These are phyloP conservation scores for Oreochromis mossambicus DNA, from an alignment of 2,797 vertebrate genomes.

Conservation along the genomic window DNA sequence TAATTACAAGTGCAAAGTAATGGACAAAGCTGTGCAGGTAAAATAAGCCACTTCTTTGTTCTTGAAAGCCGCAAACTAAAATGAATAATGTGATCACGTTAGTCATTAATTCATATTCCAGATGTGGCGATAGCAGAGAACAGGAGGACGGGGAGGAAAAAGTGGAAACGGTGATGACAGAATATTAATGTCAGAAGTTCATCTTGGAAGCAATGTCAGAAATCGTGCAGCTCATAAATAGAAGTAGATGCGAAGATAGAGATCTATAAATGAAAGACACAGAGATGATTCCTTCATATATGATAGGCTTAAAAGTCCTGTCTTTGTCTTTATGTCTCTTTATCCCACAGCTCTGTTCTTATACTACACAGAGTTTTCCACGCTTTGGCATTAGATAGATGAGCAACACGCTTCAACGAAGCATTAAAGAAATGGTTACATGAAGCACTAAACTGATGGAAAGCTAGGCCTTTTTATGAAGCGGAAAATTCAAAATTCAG, in stretches of 20 bases:
- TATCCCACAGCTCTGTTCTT: not conserved
- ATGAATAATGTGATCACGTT: slow-evolving; percentile 25
- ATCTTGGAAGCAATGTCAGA: not conserved
- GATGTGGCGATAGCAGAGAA: not conserved
- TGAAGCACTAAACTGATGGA: fast-evolving
- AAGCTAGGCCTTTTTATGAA: fast-evolving
- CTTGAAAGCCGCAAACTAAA: not conserved
- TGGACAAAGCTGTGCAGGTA: not conserved
- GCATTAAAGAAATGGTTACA: not conserved
- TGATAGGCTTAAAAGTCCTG: not conserved
- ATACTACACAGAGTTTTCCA: not conserved
- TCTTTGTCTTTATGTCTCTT: not conserved
- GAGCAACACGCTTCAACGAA: not conserved
- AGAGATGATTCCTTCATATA: not conserved
- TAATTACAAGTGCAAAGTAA: not conserved
- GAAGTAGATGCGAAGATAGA: not conserved
- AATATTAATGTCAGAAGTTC: not conserved
- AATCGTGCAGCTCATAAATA: fast-evolving
- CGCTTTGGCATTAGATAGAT: fast-evolving
- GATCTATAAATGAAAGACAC: not conserved
- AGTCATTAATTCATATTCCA: slow-evolving; percentile 30
- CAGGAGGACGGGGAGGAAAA: not conserved
- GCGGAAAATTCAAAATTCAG: fast-evolving
- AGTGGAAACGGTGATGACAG: not conserved
- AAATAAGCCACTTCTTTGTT: not conserved